phyloP scores from a whole-genome alignment of 2,113 vertebrate genomes.

The Gymnogyps californianus region DNA sequence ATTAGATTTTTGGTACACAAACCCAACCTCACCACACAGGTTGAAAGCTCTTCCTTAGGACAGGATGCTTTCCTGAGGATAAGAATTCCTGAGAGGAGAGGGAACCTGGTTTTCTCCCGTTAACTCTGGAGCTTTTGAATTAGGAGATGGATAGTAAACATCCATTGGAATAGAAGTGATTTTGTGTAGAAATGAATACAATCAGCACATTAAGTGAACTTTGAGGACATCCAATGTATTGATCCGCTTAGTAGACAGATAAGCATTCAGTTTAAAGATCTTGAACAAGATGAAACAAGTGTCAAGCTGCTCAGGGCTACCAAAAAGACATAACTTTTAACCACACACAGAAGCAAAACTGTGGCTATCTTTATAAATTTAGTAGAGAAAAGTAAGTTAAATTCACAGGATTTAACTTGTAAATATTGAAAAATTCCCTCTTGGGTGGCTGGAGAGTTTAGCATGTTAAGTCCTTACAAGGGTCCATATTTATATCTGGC shows the following conservation, averaged over 20 bases:
- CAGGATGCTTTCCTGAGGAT: background rate
- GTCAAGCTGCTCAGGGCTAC: background rate
- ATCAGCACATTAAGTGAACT: background rate
- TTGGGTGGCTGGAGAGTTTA: background rate
- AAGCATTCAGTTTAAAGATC: background rate
- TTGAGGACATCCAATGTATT: background rate
- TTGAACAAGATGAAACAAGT: background rate
- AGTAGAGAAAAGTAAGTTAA: background rate
- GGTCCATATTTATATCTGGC: background rate
- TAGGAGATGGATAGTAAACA: background rate
- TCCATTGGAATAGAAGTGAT: background rate
- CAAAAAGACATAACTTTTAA: background rate
- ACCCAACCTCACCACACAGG: background rate
- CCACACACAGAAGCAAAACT: background rate
- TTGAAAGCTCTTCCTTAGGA: background rate
- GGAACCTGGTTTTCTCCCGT: background rate
- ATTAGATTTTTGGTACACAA: background rate
- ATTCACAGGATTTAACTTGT: background rate
- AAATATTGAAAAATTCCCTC: background rate
- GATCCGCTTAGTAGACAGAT: background rate
- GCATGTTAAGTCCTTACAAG: background rate
- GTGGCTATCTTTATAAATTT: background rate
- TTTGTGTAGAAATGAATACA: background rate
- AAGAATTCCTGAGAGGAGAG: background rate
- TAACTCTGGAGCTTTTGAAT: background rate